These are phyloP conservation scores for Erythrolamprus reginae DNA, from an alignment of 2,113 vertebrate species.

Conservation along the genomic window DNA sequence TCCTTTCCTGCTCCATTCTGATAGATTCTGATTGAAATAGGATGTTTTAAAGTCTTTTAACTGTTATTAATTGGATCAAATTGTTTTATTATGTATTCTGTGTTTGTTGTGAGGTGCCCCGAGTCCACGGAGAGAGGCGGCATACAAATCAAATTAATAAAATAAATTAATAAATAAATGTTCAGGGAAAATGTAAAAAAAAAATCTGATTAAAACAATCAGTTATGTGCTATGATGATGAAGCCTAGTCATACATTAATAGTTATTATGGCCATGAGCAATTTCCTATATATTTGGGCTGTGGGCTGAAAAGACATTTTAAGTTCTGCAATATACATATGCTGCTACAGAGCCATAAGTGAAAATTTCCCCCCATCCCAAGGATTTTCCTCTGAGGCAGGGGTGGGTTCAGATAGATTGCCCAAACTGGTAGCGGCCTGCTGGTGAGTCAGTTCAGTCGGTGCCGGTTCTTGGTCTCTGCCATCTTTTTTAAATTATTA, in stretches of 20 bases:
- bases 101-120: too few relatives aligned
- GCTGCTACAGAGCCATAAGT: not conserved
- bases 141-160: too few relatives aligned
- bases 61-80: too few relatives aligned
- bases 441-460: too few relatives aligned
- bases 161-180: too few relatives aligned
- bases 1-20: not conserved
- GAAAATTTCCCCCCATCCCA: not conserved
- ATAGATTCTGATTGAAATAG: not conserved
- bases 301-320: not conserved
- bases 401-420: too few relatives aligned
- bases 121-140: too few relatives aligned
- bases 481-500: too few relatives aligned
- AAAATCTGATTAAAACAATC: not conserved
- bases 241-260: not conserved
- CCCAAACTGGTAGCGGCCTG: too few relatives aligned
- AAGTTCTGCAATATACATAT: not conserved
- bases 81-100: too few relatives aligned
- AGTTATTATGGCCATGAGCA: not conserved
- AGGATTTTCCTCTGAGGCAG: not conserved
- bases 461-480: too few relatives aligned
- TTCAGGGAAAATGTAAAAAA: not conserved
- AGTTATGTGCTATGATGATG: not conserved
- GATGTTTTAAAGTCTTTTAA: too few relatives aligned
- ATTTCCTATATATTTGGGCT: not conserved